These are phyloP conservation scores for Adineta ricciae DNA, from an alignment of 2,888 invertebrate species.

Conservation along the genomic window DNA sequence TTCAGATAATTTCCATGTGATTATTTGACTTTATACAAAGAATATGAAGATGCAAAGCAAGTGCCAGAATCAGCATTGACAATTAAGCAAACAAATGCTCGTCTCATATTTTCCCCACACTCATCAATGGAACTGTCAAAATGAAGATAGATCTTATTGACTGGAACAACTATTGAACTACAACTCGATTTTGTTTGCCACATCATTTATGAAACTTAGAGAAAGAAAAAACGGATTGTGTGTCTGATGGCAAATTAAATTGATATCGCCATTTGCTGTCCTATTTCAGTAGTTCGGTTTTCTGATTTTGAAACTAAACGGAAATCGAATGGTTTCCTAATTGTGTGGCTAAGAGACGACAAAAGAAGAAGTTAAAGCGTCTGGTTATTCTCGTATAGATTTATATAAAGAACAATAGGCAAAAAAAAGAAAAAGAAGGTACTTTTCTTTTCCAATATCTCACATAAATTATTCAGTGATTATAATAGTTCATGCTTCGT, in stretches of 20 bases:
- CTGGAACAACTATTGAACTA: neutral
- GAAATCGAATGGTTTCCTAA: neutral
- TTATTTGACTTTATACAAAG: neutral
- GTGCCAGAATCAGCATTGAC: neutral
- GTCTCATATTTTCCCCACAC: neutral
- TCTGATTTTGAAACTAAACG: neutral
- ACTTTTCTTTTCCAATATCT: neutral
- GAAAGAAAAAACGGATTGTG: neutral
- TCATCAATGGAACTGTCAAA: neutral
- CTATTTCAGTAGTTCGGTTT: neutral
- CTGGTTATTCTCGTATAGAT: neutral
- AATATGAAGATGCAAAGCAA: neutral
- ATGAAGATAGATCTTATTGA: neutral
- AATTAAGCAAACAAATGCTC: neutral
- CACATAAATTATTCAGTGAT: neutral
- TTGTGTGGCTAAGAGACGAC: neutral
- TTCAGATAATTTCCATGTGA: neutral
- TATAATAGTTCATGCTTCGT: neutral
- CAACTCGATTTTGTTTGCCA: neutral
- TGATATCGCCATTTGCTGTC: neutral
- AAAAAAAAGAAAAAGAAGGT: neutral
- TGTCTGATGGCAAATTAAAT: neutral
- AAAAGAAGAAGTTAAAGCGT: neutral
- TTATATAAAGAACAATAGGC: neutral
- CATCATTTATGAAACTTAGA: neutral